These are phyloP conservation scores for Eulithis prunata DNA, from an alignment of 2,888 invertebrate species.

Conservation along the genomic window DNA sequence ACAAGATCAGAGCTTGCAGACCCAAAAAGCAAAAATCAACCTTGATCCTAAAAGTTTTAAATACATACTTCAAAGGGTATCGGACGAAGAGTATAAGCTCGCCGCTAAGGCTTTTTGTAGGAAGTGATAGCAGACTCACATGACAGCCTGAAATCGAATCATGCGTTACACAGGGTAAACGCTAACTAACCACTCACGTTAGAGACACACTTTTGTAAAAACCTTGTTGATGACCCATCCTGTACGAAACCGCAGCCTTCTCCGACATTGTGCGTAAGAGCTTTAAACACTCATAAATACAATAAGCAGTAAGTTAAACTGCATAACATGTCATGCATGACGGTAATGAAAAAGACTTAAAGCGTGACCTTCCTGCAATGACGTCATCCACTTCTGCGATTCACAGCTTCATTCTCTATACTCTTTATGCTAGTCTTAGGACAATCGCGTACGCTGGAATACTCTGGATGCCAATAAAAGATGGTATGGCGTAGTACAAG, in stretches of 20 bases:
- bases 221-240: not conserved
- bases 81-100: constrained; percentile 42
- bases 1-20: constrained; percentile 12
- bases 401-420: no score
- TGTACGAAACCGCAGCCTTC: not conserved
- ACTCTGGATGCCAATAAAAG: no score
- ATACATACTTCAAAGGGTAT: constrained; percentile 37
- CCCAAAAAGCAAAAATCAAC: constrained; percentile 12
- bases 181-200: constrained; percentile 12
- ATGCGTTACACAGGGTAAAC: constrained; percentile 41
- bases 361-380: no score
- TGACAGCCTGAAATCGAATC: constrained; percentile 48
- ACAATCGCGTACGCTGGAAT: no score
- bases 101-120: constrained; percentile 41
- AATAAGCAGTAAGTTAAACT: no score
- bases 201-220: not conserved
- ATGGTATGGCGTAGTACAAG: no score
- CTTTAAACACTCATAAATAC: no score
- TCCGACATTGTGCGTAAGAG: not conserved
- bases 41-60: constrained; percentile 26
- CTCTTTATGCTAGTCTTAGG: no score
- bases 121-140: constrained; percentile 41
- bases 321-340: no score
- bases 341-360: no score
- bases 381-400: no score